Evolutionary conservation across 2,113 vertebrate genomes (phyloP).

Genomic region (Typhlomys cinereus): DNA sequence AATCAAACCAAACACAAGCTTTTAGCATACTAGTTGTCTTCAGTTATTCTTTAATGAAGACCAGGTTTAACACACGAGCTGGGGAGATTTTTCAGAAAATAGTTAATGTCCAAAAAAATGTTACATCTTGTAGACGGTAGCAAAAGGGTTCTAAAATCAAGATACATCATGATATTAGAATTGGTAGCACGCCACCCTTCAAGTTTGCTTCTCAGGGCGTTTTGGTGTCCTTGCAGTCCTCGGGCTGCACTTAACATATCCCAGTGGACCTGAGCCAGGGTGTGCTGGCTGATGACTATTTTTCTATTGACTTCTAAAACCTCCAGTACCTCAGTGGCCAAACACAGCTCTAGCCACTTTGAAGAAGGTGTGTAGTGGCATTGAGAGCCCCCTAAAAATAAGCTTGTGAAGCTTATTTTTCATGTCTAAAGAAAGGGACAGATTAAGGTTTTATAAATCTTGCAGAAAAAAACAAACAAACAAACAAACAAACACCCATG

Average conservation of each 20-base stretch:
- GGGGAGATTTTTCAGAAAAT: constrained; percentile 35
- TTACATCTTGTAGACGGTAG: neutral
- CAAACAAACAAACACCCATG: rapidly evolving
- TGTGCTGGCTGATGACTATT: neutral
- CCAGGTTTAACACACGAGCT: neutral
- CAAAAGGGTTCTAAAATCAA: neutral
- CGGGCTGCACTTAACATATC: neutral
- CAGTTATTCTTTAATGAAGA: neutral
- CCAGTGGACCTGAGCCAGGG: neutral
- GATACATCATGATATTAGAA: neutral
- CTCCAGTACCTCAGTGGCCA: neutral
- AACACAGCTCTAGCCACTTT: neutral
- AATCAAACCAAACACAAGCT: constrained; percentile 37
- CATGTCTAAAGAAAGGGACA: constrained; percentile 44
- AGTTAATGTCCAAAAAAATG: neutral
- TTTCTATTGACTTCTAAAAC: neutral
- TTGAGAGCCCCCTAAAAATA: constrained; percentile 14
- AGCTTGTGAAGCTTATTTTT: neutral
- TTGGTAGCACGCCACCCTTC: neutral
- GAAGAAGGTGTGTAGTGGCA: neutral
- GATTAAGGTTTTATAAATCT: constrained; percentile 27
- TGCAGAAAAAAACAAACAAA: no score
- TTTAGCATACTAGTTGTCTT: neutral
- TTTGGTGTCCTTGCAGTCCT: neutral
- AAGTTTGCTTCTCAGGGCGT: neutral